Evolutionary conservation across 2,113 vertebrate species (phyloP).

Genomic region (Chaetodon trifascialis): DNA sequence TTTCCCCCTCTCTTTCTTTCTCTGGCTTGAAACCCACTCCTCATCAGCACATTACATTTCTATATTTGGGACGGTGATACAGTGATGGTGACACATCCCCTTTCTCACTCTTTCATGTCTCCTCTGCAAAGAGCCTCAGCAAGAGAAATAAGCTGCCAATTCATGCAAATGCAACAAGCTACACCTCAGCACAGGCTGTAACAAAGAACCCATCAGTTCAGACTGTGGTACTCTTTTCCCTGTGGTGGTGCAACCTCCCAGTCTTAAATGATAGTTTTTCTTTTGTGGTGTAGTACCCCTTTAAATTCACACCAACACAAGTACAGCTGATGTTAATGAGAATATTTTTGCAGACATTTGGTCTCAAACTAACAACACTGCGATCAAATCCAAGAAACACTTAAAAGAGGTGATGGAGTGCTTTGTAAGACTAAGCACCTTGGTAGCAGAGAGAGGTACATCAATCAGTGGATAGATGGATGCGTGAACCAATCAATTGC

Average conservation of each 20-base stretch:
- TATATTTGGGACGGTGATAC: conserved; percentile 9
- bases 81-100: background rate
- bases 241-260: background rate
- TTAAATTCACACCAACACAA: too few species aligned
- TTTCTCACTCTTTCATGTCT: background rate
- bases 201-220: background rate
- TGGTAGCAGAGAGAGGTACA: background rate
- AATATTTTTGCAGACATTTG: too few species aligned
- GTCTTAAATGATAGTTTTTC: background rate
- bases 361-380: background rate
- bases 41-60: conserved; percentile 4
- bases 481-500: conserved; percentile 7
- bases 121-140: background rate
- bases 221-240: background rate
- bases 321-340: too few species aligned
- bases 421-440: background rate
- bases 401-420: background rate
- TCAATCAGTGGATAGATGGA: conserved; percentile 1
- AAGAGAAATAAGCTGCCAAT: background rate
- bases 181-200: background rate
- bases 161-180: background rate
- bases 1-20: background rate
- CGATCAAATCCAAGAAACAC: background rate
- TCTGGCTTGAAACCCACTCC: conserved; percentile 6
- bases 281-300: too few species aligned